phyloP scores from a whole-genome alignment of 2,888 invertebrate genomes.

The Pinctada fucata region DNA sequence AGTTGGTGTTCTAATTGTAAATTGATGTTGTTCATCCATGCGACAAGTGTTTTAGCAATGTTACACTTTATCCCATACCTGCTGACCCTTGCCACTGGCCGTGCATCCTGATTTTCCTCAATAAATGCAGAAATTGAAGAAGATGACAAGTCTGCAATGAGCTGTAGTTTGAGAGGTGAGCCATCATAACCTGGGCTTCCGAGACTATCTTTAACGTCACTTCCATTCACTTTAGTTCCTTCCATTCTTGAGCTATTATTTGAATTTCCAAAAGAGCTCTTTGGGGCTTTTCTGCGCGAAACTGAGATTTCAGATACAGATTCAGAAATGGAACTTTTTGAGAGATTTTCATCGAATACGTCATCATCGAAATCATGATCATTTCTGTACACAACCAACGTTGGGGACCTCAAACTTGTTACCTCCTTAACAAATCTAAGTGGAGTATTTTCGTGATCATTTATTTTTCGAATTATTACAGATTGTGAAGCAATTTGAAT shows the following conservation, averaged over 20 bases:
- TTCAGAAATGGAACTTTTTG: neutral
- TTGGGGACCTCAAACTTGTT: neutral
- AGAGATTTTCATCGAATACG: neutral
- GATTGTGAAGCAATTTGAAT: neutral
- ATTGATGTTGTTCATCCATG: neutral
- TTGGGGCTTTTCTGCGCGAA: neutral
- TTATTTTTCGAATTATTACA: neutral
- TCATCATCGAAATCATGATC: neutral
- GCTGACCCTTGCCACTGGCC: neutral
- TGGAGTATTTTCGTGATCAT: neutral
- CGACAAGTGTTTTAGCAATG: conserved; percentile 33
- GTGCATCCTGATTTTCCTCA: conserved; percentile 9
- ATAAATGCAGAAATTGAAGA: conserved; percentile 15
- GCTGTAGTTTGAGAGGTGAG: conserved; percentile 59
- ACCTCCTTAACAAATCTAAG: neutral
- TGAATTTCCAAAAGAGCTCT: neutral
- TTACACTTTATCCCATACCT: conserved; percentile 14
- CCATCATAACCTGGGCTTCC: conserved; percentile 38
- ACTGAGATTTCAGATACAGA: neutral
- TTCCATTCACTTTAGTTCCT: neutral
- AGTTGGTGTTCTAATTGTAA: neutral
- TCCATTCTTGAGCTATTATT: neutral
- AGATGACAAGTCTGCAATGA: conserved; percentile 58
- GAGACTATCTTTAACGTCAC: neutral
- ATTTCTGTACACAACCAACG: neutral